These are phyloP conservation scores for Podarcis muralis DNA, from an alignment of 2,113 vertebrate species.

Conservation along the genomic window DNA sequence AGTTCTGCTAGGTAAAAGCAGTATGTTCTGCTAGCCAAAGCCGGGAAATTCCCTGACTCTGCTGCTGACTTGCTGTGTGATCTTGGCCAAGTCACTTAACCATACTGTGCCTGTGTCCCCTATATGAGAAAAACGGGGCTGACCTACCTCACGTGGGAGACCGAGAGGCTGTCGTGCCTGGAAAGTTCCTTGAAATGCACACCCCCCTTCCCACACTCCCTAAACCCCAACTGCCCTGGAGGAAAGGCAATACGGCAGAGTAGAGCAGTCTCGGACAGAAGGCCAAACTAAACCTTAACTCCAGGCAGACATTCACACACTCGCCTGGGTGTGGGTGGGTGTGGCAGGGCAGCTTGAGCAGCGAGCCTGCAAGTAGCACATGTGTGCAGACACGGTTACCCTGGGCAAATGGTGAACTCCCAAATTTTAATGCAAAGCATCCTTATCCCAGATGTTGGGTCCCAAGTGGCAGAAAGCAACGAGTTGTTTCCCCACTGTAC, in stretches of 20 bases:
- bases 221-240: neutral
- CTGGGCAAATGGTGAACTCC: neutral
- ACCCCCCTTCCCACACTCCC: neutral
- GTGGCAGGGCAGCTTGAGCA: neutral
- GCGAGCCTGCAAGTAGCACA: neutral
- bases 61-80: constrained; percentile 27
- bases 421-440: neutral
- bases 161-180: neutral
- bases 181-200: neutral
- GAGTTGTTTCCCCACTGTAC: accelerated
- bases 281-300: neutral
- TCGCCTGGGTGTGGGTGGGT: neutral
- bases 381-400: neutral
- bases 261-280: neutral
- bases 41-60: neutral
- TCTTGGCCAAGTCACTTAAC: neutral
- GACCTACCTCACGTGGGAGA: neutral
- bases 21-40: neutral
- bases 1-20: neutral
- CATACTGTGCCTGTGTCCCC: constrained; percentile 20
- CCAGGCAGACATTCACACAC: neutral
- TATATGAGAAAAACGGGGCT: neutral
- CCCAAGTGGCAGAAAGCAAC: neutral
- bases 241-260: neutral
- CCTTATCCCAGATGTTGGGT: neutral